phyloP scores from a whole-genome alignment of 2,888 invertebrate genomes.

The Chaetogeoica ovagalla region DNA sequence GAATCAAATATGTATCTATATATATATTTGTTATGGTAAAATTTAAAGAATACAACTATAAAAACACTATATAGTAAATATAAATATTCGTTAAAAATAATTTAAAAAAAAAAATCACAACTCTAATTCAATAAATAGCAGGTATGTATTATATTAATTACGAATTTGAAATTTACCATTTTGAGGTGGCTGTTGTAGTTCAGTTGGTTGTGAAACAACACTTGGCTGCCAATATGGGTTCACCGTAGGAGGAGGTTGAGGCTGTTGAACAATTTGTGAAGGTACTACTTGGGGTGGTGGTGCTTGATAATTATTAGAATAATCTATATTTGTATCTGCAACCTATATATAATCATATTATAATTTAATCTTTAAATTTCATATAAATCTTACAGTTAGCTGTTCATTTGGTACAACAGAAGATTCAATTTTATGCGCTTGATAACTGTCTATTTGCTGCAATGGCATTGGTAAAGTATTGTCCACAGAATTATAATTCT shows the following conservation, averaged over 20 bases:
- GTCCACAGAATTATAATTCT: conserved; percentile 19
- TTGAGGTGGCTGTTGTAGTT: conserved; percentile 21
- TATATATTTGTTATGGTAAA: conserved; percentile 1
- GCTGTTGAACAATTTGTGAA: conserved; percentile 25
- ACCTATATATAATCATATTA: conserved; percentile 21
- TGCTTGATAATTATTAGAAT: conserved; percentile 30
- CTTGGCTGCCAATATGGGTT: conserved; percentile 45
- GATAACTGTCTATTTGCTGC: conserved; percentile 35
- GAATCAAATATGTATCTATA: neutral
- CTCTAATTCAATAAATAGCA: conserved; percentile 1
- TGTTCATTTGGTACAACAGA: conserved; percentile 26
- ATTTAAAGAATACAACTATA: conserved; percentile 36
- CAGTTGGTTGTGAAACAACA: conserved; percentile 26
- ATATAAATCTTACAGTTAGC: conserved; percentile 34
- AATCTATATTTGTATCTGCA: conserved; percentile 31
- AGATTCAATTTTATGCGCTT: conserved; percentile 24
- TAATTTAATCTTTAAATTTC: conserved; percentile 1
- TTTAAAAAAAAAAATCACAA: conserved; percentile 23
- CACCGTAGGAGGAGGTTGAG: neutral
- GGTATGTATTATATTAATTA: neutral
- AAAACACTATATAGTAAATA: conserved; percentile 11
- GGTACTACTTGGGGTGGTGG: conserved; percentile 22
- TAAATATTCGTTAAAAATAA: neutral
- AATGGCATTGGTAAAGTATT: neutral
- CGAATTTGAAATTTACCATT: conserved; percentile 44